A percentile compares a stretch with the other conserved stretches of the same genome.
phyloP scores from a whole-genome alignment of 2,888 invertebrate genomes.

The Parapristionchus giblindavisi region DNA sequence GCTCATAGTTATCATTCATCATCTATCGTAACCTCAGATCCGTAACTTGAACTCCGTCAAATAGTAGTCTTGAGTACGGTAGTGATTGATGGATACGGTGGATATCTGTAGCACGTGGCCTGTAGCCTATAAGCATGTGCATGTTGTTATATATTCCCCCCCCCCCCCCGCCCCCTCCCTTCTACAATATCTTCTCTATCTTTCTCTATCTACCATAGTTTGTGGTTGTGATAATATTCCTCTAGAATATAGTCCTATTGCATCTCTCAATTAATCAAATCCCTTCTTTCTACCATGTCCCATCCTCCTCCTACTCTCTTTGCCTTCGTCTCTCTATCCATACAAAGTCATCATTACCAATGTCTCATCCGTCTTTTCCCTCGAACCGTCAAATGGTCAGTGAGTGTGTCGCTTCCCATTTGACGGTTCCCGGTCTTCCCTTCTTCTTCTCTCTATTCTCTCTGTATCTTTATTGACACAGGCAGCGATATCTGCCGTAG shows the following conservation, averaged over 20 bases:
- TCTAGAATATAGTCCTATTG: too few species aligned
- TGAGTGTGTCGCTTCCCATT: conserved; percentile 9
- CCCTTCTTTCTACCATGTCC: too few species aligned
- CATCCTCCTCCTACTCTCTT: conserved; percentile 4
- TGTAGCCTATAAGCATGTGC: background rate
- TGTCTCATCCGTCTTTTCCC: background rate
- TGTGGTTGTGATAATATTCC: too few species aligned
- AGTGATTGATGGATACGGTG: too few species aligned
- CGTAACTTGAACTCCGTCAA: too few species aligned
- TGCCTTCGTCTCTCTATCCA: background rate
- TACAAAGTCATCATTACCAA: conserved; percentile 10
- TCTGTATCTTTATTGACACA: conserved; percentile 42
- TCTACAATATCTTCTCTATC: conserved; percentile 8
- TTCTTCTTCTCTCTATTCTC: conserved; percentile 22
- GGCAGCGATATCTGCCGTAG: conserved; percentile 69
- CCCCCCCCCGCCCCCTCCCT: background rate
- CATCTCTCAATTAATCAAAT: too few species aligned
- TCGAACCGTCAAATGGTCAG: conserved; percentile 3
- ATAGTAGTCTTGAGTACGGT: too few species aligned
- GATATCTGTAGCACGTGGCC: too few species aligned
- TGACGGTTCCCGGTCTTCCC: too few species aligned
- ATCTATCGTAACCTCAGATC: too few species aligned
- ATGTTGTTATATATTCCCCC: background rate
- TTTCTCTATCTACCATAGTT: conserved; percentile 25
- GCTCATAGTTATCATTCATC: too few species aligned